Conservation (phyloP, 2,797 vertebrate genomes). For the Enteromius treurensis region DNA sequence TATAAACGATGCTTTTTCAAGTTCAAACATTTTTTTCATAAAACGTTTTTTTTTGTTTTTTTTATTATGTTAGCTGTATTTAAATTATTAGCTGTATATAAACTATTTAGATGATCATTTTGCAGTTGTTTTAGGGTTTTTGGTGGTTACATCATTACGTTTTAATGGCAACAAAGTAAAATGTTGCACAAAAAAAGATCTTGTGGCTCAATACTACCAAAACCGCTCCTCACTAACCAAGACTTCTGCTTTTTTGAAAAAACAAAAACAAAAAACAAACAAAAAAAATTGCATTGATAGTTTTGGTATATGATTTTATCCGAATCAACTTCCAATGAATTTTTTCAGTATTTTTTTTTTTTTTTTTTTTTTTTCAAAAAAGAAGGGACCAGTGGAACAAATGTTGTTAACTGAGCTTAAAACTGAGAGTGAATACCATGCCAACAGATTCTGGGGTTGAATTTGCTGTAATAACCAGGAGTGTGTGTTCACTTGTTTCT, state of each 20-base stretch:
- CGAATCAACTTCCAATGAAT: not conserved
- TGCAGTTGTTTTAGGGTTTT: not conserved
- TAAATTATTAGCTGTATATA: not conserved
- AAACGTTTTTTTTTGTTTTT: not conserved
- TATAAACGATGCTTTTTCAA: not conserved
- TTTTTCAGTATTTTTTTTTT: not conserved
- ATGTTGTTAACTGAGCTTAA: not conserved
- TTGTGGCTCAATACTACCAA: not conserved
- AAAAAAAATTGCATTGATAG: not conserved
- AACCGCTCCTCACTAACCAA: no score
- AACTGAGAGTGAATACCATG: not conserved
- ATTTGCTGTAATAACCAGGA: slow-evolving; percentile 53
- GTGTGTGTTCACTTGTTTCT: slow-evolving; percentile 44
- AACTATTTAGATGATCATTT: not conserved
- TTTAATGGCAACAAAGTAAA: not conserved
- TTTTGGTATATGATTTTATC: not conserved
- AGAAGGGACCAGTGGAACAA: not conserved
- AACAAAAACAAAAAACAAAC: no score
- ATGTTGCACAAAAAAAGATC: not conserved
- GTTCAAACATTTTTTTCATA: not conserved
- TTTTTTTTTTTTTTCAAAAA: not conserved
- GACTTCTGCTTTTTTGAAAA: not conserved
- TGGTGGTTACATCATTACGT: not conserved
- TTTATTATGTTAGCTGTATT: not conserved
- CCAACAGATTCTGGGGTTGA: not conserved